Conservation (phyloP, 2,888 invertebrate genomes). For the Hoplodrina ambigua region DNA sequence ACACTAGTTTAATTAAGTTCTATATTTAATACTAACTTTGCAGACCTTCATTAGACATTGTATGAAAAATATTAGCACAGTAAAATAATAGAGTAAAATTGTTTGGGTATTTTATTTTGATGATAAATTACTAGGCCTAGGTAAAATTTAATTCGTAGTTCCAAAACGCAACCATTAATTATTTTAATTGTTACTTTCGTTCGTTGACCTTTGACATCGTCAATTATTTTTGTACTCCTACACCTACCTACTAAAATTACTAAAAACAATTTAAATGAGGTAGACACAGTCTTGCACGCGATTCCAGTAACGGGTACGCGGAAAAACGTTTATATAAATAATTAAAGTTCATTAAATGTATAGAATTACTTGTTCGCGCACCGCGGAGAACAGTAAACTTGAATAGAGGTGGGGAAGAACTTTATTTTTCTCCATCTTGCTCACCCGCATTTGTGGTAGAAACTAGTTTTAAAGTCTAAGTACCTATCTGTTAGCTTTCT, state of each 20-base stretch:
- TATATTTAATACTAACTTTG: not conserved
- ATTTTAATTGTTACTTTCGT: constrained; percentile 28
- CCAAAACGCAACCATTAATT: not conserved
- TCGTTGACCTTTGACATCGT: constrained; percentile 28
- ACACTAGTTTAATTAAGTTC: constrained; percentile 22
- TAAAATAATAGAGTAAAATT: not conserved
- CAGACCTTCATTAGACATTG: not conserved
- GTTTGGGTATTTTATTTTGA: not conserved
- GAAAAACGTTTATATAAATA: constrained; percentile 46
- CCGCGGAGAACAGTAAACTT: constrained; percentile 24
- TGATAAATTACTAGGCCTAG: not conserved
- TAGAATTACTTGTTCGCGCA: constrained; percentile 31
- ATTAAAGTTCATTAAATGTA: constrained; percentile 42
- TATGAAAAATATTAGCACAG: not conserved
- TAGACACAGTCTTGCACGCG: constrained; percentile 43
- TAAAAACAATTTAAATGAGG: constrained; percentile 35
- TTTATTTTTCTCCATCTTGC: constrained; percentile 44
- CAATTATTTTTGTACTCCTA: constrained; percentile 8
- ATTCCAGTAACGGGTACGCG: constrained; percentile 29
- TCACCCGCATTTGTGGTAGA: constrained; percentile 17
- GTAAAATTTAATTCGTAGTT: constrained; percentile 3
- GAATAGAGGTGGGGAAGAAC: constrained; percentile 34
- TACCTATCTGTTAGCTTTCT: constrained; percentile 15
- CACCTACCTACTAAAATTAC: constrained; percentile 2
- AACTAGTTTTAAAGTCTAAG: constrained; percentile 36